Evolutionary conservation across 2,888 invertebrate species (phyloP), one percentile per base, ranked within the genome.

Genomic region (Cheilosia urbana): DNA sequence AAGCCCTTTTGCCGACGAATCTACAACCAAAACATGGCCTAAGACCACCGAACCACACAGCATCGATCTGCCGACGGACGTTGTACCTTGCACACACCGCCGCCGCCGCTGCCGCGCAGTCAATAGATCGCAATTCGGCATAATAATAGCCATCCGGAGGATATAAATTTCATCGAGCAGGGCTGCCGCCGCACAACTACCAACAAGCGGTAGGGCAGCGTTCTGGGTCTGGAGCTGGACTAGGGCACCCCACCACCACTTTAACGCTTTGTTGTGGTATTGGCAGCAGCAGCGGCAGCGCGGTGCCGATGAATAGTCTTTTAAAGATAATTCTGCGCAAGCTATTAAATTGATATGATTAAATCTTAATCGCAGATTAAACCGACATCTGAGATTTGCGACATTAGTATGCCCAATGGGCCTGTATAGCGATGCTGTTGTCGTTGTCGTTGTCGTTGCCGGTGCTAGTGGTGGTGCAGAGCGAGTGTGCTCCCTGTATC

Each of bases 101-200:
- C 30, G 30, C 30, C 47, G 17, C 53, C 71, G 62, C 55, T 30
- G 19, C 55, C 72, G 62, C 55, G 30, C 85, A 81, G 76, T 81
- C 85, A 85, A 85, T 81, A 85, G 85, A 85, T 85, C 81, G 85
- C 81, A 85, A 85, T 85, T 85, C 81, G 85, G 85, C 85, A 81
- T 81, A 85, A 85, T 85, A 85, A 85, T 81, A 85, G 76, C 85
- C 76, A 85, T 77, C 81, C 72, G 76, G 81, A 77, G 81, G 85
- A 85, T 77, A 85, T 85, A 85, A 85, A 85, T 85, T 81, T 85
- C 76, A 81, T 62, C 76, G 81, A 71, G 72, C 66, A 60, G 65
- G n/a, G 57, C 76, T 63, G 58, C 60, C 15, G 51, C 68, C 30
- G 24, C 68, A 24, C n/a, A 37, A 49, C n/a, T 51, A 66, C 30